Evolutionary conservation across 2,113 vertebrate genomes (phyloP), one percentile per base, ranked within the genome.

Genomic region (Conger conger): DNA sequence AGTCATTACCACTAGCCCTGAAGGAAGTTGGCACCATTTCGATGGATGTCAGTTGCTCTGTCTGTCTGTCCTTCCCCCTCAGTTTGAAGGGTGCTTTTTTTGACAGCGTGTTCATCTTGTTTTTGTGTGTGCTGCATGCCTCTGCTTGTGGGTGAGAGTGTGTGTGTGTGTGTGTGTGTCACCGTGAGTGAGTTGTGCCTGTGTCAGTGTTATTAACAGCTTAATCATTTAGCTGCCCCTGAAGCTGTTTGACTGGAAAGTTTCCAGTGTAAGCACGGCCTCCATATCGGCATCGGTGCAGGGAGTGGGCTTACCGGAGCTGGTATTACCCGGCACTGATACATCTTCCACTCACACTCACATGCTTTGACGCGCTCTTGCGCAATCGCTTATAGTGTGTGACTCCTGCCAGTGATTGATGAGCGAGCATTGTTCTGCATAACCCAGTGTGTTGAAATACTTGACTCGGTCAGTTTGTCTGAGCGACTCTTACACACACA

Each of bases 261-360:
- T 80, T 83, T 7, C 82, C 54, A 45, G 85, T 78, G 42, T 83
- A 30, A 68, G 85, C 68, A 33, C 87, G 83, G 84, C 18, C 73
- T 78, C 20, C 53, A 18, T 60, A 37, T 38, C 4, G 16, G 5
- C 23, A 23, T 60, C 50, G 27, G 77, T 33, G 20, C 63, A 23
- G 53, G 83, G 77, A 16, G 76, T 40, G 77, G 53, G 35, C 7
- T 80, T 17, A 73, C 76, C 13, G 83, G 68, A 77, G 80, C 81
- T 23, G 11, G 40, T 78, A 76, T 53, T 76, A 63, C 86, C 85
- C 40, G 80, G 80, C 53, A 18, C 73, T 76, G 36, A 68, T 85
- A 42, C 50, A 57, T 77, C 36, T 87, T 79, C 60, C 84, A 84
- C 80, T 93, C 90, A 87, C 89, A 92, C 91, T 90, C 85, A 35